phyloP scores from a whole-genome alignment of 2,888 invertebrate genomes.

The Eilema caniola region DNA sequence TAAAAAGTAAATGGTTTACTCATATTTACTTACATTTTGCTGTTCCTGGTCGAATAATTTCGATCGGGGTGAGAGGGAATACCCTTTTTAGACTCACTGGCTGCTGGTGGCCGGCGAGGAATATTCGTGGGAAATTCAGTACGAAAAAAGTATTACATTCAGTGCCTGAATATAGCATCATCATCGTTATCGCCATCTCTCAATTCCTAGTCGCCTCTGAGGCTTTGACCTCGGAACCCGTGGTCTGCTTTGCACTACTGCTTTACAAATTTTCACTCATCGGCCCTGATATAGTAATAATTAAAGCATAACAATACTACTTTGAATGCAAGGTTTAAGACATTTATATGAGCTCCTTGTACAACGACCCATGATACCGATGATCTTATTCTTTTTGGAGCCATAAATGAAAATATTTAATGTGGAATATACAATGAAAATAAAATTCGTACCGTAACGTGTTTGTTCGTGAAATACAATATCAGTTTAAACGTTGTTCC shows the following conservation, averaged over 20 bases:
- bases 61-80: background rate
- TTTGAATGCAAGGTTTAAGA: background rate
- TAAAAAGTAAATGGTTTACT: background rate
- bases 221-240: background rate
- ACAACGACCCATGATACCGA: background rate
- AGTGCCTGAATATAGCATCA: background rate
- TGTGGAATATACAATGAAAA: constrained; percentile 7
- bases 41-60: background rate
- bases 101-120: too few relatives aligned
- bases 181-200: background rate
- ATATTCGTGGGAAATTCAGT: too few relatives aligned
- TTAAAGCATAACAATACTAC: background rate
- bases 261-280: background rate
- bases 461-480: constrained; percentile 23
- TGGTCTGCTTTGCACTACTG: background rate
- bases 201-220: background rate
- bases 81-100: too few relatives aligned
- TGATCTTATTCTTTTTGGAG: background rate
- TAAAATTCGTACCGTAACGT: constrained; percentile 11
- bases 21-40: background rate
- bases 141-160: too few relatives aligned
- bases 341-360: background rate
- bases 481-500: constrained; percentile 26
- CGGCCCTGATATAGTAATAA: too few relatives aligned
- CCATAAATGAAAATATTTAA: background rate